phyloP scores from a whole-genome alignment of 2,888 invertebrate genomes.

The Camptogramma bilineatum region DNA sequence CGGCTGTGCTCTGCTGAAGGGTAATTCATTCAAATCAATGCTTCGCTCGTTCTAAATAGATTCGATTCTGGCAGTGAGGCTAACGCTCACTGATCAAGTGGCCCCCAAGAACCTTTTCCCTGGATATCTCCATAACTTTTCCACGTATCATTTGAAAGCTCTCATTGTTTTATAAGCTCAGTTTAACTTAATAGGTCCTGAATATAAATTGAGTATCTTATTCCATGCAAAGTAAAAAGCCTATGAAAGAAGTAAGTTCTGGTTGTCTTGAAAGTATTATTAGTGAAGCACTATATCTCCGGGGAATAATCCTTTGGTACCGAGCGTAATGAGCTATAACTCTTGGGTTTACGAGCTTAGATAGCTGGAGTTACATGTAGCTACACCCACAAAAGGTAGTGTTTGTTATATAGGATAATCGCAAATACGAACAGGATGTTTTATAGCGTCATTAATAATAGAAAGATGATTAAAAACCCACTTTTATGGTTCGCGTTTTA shows the following conservation, averaged over 20 bases:
- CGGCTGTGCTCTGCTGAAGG: slow-evolving; percentile 68
- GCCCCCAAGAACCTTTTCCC: slow-evolving; percentile 6
- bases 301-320: slow-evolving; percentile 44
- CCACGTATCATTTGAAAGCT: background rate
- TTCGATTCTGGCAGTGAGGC: slow-evolving; percentile 42
- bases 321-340: slow-evolving; percentile 51
- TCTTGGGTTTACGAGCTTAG: slow-evolving; percentile 48
- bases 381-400: slow-evolving; percentile 34
- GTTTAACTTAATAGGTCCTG: background rate
- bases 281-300: slow-evolving; percentile 44
- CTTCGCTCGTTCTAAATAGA: slow-evolving; percentile 50
- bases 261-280: slow-evolving; percentile 40
- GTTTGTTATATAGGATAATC: slow-evolving; percentile 24
- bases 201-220: slow-evolving; percentile 7
- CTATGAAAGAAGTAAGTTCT: slow-evolving; percentile 30
- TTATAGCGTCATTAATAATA: slow-evolving; percentile 47
- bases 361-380: slow-evolving; percentile 40
- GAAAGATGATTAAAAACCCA: slow-evolving; percentile 55
- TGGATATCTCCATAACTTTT: background rate
- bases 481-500: slow-evolving; percentile 61
- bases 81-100: slow-evolving; percentile 13
- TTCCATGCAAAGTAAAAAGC: slow-evolving; percentile 22
- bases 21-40: slow-evolving; percentile 74
- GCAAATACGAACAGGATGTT: slow-evolving; percentile 39
- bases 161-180: background rate